phyloP scores from a whole-genome alignment of 2,888 invertebrate genomes.

The Eutolmus rufibarbis region DNA sequence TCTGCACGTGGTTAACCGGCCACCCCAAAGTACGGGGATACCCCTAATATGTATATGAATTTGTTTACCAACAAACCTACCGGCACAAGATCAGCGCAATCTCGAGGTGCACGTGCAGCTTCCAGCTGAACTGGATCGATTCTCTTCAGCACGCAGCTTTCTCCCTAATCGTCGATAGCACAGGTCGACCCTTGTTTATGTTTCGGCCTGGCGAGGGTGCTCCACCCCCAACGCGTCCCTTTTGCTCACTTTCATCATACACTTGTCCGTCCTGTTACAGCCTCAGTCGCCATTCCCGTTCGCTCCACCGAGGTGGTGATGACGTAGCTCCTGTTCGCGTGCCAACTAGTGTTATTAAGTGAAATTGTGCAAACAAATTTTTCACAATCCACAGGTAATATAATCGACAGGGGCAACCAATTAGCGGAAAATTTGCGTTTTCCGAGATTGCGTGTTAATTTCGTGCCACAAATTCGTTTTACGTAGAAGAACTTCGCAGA shows the following conservation, averaged over 20 bases:
- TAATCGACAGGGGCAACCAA: slow-evolving; percentile 39
- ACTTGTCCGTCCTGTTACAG: slow-evolving; percentile 1
- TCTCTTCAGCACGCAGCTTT: slow-evolving; percentile 3
- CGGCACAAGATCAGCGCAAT: slow-evolving; percentile 33
- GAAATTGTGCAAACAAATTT: slow-evolving; percentile 46
- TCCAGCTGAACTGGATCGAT: slow-evolving; percentile 18
- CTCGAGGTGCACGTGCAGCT: slow-evolving; percentile 32
- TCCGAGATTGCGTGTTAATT: slow-evolving; percentile 12
- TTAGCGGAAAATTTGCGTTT: slow-evolving; percentile 30
- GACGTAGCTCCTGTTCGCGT: slow-evolving; percentile 45
- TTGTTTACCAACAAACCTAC: neutral
- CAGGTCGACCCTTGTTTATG: slow-evolving; percentile 10
- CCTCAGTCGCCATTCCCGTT: slow-evolving; percentile 41
- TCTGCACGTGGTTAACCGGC: neutral
- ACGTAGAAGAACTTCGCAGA: neutral
- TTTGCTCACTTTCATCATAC: neutral
- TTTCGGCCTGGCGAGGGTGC: neutral
- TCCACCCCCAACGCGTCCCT: neutral
- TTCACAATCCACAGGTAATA: slow-evolving; percentile 45
- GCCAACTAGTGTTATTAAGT: slow-evolving; percentile 41
- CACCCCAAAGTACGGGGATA: neutral
- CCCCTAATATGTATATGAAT: neutral
- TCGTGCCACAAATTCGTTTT: slow-evolving; percentile 11
- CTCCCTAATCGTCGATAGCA: neutral
- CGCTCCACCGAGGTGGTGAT: slow-evolving; percentile 24